A percentile compares a stretch with the other conserved stretches of the same genome.
phyloP scores from a whole-genome alignment of 2,113 vertebrate species.

The Geococcyx californianus region DNA sequence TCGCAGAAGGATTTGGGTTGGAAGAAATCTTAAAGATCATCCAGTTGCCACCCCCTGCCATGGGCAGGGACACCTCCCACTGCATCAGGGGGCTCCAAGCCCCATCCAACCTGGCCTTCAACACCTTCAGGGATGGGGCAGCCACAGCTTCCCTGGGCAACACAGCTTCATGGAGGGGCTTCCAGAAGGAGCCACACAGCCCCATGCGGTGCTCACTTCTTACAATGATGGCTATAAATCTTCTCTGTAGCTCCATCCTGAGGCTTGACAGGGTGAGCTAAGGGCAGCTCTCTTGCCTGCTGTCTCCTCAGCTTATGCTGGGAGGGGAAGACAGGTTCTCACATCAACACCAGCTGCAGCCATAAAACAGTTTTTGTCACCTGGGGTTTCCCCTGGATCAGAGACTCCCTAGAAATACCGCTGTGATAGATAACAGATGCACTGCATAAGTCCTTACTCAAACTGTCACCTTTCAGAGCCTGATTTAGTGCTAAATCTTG shows the following conservation, averaged over 20 bases:
- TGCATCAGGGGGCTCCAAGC: too few species aligned
- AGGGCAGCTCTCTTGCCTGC: neutral
- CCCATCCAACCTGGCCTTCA: too few species aligned
- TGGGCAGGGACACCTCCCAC: too few species aligned
- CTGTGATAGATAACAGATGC: neutral
- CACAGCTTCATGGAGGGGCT: fast-evolving
- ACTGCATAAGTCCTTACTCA: neutral
- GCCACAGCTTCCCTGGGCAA: too few species aligned
- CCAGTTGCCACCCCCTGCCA: too few species aligned
- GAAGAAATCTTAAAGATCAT: too few species aligned
- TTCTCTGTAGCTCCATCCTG: fast-evolving
- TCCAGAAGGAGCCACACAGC: neutral
- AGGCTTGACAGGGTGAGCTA: neutral
- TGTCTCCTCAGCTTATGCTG: too few species aligned
- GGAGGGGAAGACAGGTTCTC: neutral
- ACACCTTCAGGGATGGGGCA: too few species aligned
- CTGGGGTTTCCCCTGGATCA: neutral
- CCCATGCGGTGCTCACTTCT: fast-evolving
- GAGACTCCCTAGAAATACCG: neutral
- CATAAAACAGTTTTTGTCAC: fast-evolving
- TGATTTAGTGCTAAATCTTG: neutral
- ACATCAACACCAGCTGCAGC: neutral
- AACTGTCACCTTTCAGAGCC: neutral
- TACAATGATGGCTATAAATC: neutral
- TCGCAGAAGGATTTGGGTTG: too few species aligned